Conservation (phyloP, 2,797 vertebrate species). For the Ceryle rudis region DNA sequence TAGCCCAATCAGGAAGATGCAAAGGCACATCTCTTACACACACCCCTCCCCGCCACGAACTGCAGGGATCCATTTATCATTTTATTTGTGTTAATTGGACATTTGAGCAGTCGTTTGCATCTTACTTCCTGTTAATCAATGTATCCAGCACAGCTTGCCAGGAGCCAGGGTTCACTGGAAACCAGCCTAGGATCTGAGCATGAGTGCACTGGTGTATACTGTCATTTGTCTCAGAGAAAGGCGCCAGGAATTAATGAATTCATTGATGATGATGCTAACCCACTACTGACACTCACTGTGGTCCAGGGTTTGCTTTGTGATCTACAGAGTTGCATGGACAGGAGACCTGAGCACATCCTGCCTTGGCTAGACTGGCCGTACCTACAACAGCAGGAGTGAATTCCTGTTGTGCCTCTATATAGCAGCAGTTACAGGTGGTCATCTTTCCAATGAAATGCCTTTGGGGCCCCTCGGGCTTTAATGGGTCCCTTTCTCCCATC, state of each 20-base stretch:
- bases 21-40: not conserved
- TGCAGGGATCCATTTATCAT: not conserved
- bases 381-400: not conserved
- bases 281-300: not conserved
- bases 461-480: not conserved
- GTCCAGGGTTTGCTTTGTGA: not conserved
- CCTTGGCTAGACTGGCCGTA: not conserved
- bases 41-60: too few species aligned
- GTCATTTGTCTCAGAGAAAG: not conserved
- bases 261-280: not conserved
- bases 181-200: not conserved
- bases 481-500: not conserved
- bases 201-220: not conserved
- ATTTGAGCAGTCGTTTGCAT: not conserved
- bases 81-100: not conserved
- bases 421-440: not conserved
- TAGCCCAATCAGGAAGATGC: not conserved
- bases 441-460: rapidly evolving
- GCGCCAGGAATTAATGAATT: not conserved
- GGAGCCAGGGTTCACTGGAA: rapidly evolving
- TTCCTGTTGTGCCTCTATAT: rapidly evolving
- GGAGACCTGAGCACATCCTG: not conserved
- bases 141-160: not conserved
- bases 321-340: not conserved
- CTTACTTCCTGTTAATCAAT: not conserved